phyloP scores from a whole-genome alignment of 2,888 invertebrate genomes.

The Caenorhabditis drosophilae region DNA sequence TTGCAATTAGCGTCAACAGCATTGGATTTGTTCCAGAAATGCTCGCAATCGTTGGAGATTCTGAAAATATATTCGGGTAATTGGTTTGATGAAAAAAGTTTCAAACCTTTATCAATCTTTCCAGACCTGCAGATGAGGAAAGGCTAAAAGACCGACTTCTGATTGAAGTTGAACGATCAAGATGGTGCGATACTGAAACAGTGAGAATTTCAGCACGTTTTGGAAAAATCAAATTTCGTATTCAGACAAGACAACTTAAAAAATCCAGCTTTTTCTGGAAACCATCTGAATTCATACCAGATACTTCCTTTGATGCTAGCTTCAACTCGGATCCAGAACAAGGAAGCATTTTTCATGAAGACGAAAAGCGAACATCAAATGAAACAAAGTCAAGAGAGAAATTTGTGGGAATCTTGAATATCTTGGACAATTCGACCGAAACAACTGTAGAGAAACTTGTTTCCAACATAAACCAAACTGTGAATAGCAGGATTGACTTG shows the following conservation, averaged over 20 bases:
- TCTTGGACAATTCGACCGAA: too few species aligned
- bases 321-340: too few species aligned
- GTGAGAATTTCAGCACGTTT: too few species aligned
- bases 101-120: background rate
- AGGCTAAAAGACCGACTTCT: slow-evolving; percentile 52
- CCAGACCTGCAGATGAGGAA: slow-evolving; percentile 51
- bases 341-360: too few species aligned
- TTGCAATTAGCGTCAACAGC: slow-evolving; percentile 58
- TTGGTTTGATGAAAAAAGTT: background rate
- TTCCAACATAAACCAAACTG: too few species aligned
- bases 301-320: slow-evolving; percentile 1
- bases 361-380: too few species aligned
- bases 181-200: slow-evolving; percentile 57
- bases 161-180: slow-evolving; percentile 54
- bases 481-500: slow-evolving; percentile 6
- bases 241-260: slow-evolving; percentile 15
- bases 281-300: slow-evolving; percentile 8
- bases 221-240: too few species aligned
- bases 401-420: too few species aligned
- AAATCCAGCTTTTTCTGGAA: slow-evolving; percentile 19
- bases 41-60: slow-evolving; percentile 61
- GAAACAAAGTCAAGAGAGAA: too few species aligned
- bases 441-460: too few species aligned
- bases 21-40: slow-evolving; percentile 63
- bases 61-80: slow-evolving; percentile 64